These are phyloP conservation scores for Schlechtendalia chinensis DNA, from an alignment of 1,140 invertebrate species.

Conservation along the genomic window DNA sequence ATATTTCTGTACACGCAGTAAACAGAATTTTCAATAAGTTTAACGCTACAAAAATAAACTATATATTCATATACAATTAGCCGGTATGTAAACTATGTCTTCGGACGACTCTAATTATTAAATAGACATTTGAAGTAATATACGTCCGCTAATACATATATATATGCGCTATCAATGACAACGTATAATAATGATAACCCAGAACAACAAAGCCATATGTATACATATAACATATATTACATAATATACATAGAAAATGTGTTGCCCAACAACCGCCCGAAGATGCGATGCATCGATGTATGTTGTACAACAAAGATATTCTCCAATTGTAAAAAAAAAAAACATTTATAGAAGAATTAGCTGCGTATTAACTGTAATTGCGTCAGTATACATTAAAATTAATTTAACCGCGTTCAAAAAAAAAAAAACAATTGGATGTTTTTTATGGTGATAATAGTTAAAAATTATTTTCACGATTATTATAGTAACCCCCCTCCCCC, in stretches of 20 bases:
- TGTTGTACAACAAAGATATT: slow-evolving; percentile 3
- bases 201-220: slow-evolving; percentile 8
- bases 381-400: too few relatives aligned
- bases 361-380: too few relatives aligned
- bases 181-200: not conserved
- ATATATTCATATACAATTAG: not conserved
- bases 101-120: not conserved
- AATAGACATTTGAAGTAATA: not conserved
- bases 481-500: too few relatives aligned
- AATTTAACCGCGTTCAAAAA: too few relatives aligned
- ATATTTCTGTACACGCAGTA: not conserved
- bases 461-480: too few relatives aligned
- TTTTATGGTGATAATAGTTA: too few relatives aligned
- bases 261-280: slow-evolving; percentile 4
- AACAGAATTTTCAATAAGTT: not conserved
- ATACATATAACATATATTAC: not conserved
- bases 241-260: slow-evolving; percentile 9
- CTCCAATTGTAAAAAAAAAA: slow-evolving; percentile 31
- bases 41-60: not conserved
- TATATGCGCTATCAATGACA: not conserved
- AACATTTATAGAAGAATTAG: not conserved
- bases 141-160: not conserved
- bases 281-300: not conserved
- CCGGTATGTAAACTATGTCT: not conserved
- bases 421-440: too few relatives aligned